Evolutionary conservation across 1,140 invertebrate species (phyloP), one percentile per base, ranked within the genome.

Genomic region (Lepidurus apus): DNA sequence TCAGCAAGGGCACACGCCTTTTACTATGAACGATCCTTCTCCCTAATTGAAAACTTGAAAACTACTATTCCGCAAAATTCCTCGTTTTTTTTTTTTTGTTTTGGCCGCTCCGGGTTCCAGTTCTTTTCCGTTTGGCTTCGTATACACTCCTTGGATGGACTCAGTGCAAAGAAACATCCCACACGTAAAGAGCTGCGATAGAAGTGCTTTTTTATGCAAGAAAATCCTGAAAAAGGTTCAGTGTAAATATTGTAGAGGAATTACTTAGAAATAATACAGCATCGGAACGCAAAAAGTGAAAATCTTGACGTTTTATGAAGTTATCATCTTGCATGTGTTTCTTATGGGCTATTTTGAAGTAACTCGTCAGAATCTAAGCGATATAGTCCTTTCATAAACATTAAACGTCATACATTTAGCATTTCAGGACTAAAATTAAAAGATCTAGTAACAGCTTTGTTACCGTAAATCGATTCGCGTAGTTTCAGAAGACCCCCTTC

Each of bases 1-100:
- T 45, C 43, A 42, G 43, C 43, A 77, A 77, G 76, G 76, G 42
- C 47, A 77, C 21, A 47, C 76, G n/a, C 43, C 76, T 21, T 77
- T 45, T 77, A 77, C 76, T 11, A 77, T 77, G 76, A 77, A 77
- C 21, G 76, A 77, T 53, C 76, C 43, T 13, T 77, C 43, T 43
- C 76, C 76, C 10, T 77, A 45, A 47, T 42, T 53, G 7, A 13
- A 77, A 75, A 43, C 34, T n/a, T n/a, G 24, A 13, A 42, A 26
- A 21, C n/a, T 65, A 13, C 53, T 7, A 65, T 65, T 13, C 10
- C 6, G 21, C 17, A 65, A 65, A 65, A 17, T 65, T 21, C 53
- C 47, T 13, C 53, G 7, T 65, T 65, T 65, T 65, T 65, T 17
- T 47, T 17, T n/a, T 65, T 65, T 17, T 47, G 3, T n/a, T 65